Evolutionary conservation across 1,140 invertebrate species (phyloP).

Genomic region (Bombus confusus): DNA sequence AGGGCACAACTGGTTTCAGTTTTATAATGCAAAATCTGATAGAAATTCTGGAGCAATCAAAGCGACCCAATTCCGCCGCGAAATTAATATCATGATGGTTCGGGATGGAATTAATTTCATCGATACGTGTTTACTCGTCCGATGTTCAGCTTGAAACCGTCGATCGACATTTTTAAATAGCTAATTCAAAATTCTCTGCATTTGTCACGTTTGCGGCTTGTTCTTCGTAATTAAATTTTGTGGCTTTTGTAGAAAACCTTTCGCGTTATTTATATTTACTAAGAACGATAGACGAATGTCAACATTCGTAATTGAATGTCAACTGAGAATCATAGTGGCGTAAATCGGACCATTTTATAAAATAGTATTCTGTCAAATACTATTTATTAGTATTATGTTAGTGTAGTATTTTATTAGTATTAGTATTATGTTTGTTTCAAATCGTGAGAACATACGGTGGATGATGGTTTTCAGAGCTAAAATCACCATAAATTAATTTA

Average conservation of each 20-base stretch:
- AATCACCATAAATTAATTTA: too few relatives aligned
- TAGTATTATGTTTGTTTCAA: too few relatives aligned
- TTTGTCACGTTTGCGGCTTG: not conserved
- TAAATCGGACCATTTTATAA: too few relatives aligned
- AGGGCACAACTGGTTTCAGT: not conserved
- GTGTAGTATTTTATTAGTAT: too few relatives aligned
- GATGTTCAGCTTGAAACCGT: not conserved
- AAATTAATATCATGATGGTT: constrained; percentile 33
- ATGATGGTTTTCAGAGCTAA: too few relatives aligned
- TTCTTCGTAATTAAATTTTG: not conserved
- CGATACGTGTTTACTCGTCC: constrained; percentile 19
- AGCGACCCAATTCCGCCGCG: not conserved
- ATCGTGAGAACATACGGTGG: too few relatives aligned
- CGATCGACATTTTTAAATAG: not conserved
- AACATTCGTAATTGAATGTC: too few relatives aligned
- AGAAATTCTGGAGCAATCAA: constrained; percentile 4
- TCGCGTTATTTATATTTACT: not conserved
- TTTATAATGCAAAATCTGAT: constrained; percentile 2
- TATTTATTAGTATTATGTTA: too few relatives aligned
- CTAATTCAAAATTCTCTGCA: not conserved
- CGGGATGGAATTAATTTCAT: constrained; percentile 5
- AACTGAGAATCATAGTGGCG: too few relatives aligned
- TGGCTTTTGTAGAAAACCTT: not conserved
- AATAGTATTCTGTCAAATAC: too few relatives aligned
- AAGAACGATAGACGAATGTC: not conserved